Evolutionary conservation across 1,140 invertebrate genomes (phyloP).

Genomic region (Bemisia tabaci): DNA sequence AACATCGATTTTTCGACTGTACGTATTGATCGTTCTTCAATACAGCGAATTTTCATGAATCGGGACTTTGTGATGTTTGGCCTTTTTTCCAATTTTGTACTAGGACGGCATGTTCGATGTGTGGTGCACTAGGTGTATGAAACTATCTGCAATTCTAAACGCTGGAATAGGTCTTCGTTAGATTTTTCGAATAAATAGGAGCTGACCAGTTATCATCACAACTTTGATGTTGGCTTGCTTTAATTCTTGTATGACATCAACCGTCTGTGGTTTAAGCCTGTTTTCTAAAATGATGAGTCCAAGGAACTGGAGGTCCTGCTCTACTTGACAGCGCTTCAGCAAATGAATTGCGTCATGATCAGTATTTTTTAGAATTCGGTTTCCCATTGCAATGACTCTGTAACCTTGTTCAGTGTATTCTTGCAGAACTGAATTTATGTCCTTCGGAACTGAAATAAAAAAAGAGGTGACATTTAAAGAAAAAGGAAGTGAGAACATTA

Average conservation of each 20-base stretch:
- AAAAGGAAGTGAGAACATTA: no score
- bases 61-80: no score
- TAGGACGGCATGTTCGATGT: no score
- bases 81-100: no score
- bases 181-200: no score
- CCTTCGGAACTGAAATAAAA: slow-evolving; percentile 44
- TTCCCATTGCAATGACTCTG: slow-evolving; percentile 72
- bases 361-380: slow-evolving; percentile 33
- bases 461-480: slow-evolving; percentile 51
- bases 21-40: no score
- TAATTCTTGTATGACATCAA: slow-evolving; percentile 56
- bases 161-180: no score
- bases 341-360: neutral
- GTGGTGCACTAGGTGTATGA: no score
- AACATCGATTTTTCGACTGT: no score
- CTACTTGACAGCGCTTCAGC: slow-evolving; percentile 43
- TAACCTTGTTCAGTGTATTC: slow-evolving; percentile 76
- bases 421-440: slow-evolving; percentile 57
- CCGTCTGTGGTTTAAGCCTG: slow-evolving; percentile 71
- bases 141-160: no score
- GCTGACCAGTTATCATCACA: slow-evolving; percentile 83
- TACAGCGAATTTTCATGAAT: no score
- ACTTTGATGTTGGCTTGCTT: slow-evolving; percentile 66
- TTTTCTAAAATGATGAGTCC: slow-evolving; percentile 85
- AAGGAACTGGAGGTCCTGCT: slow-evolving; percentile 67